phyloP scores from a whole-genome alignment of 2,797 vertebrate species.

The Chaetodon trifasciatus region DNA sequence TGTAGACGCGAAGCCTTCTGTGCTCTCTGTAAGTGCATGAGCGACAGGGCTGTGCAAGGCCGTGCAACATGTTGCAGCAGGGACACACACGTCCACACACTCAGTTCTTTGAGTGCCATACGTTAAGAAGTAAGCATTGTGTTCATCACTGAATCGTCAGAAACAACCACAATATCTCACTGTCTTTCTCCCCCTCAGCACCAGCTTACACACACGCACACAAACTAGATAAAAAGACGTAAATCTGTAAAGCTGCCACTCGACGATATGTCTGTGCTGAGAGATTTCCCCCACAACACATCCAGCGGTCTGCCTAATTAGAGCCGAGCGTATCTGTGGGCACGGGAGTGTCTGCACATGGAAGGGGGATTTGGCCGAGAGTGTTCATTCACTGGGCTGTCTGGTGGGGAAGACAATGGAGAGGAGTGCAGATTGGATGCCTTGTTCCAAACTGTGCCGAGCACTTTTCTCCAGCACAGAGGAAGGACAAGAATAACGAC shows the following conservation, averaged over 20 bases:
- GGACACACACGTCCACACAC: conserved; percentile 11
- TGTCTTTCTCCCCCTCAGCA: conserved; percentile 46
- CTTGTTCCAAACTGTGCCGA: conserved; percentile 62
- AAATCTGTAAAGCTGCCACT: conserved; percentile 78
- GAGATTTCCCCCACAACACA: conserved; percentile 66
- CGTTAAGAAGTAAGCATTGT: conserved; percentile 35
- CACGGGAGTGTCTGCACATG: conserved; percentile 59
- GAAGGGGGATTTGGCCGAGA: conserved; percentile 71
- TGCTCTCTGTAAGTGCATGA: conserved; percentile 44
- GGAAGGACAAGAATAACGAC: conserved; percentile 71
- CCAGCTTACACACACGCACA: conserved; percentile 55
- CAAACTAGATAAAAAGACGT: conserved; percentile 62
- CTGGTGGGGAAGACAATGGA: conserved; percentile 75
- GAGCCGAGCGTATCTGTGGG: conserved; percentile 71
- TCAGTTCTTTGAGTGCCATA: conserved; percentile 32
- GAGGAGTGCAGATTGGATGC: conserved; percentile 69
- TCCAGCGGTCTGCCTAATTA: conserved; percentile 76
- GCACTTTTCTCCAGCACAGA: conserved; percentile 42
- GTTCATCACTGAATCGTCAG: conserved; percentile 31
- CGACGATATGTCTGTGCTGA: conserved; percentile 70
- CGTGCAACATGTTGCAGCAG: conserved; percentile 52
- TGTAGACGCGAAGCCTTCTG: conserved; percentile 57
- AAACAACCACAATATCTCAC: conserved; percentile 41
- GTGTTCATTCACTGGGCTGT: conserved; percentile 62
- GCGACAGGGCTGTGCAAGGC: conserved; percentile 30